Conservation (phyloP, 2,888 invertebrate species). For the Cataglyphis rosenhaueri region DNA sequence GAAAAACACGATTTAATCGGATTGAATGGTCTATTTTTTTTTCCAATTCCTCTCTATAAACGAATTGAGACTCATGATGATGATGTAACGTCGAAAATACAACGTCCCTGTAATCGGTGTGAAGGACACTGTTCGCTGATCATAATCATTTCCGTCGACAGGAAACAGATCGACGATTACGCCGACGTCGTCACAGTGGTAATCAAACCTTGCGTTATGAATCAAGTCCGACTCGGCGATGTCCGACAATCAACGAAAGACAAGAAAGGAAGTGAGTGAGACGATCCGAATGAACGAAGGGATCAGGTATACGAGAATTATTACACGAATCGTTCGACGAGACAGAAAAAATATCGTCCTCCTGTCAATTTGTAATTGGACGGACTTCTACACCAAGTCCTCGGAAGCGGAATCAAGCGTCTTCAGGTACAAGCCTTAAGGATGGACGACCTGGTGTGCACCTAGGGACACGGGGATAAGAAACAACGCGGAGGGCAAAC, state of each 20-base stretch:
- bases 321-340: not conserved
- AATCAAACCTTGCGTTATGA: not conserved
- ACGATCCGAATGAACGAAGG: not conserved
- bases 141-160: not conserved
- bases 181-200: not conserved
- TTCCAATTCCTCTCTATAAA: not conserved
- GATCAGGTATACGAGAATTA: not conserved
- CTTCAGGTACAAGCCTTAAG: not conserved
- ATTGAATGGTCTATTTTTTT: not conserved
- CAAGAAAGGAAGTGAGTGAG: too few relatives aligned
- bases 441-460: not conserved
- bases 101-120: not conserved
- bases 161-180: slow-evolving; percentile 1
- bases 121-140: not conserved
- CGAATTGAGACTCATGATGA: not conserved
- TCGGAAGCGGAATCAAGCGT: not conserved
- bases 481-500: slow-evolving; percentile 17
- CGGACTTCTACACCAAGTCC: not conserved
- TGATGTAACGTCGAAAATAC: slow-evolving; percentile 12
- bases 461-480: not conserved
- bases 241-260: not conserved
- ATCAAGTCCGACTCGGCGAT: too few relatives aligned
- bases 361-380: not conserved
- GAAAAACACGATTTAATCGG: not conserved
- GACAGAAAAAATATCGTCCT: not conserved